Percentiles rank a stretch among this genome's conserved stretches.
Conservation (phyloP, 2,113 vertebrate species). For the Nesogale talazaci region DNA sequence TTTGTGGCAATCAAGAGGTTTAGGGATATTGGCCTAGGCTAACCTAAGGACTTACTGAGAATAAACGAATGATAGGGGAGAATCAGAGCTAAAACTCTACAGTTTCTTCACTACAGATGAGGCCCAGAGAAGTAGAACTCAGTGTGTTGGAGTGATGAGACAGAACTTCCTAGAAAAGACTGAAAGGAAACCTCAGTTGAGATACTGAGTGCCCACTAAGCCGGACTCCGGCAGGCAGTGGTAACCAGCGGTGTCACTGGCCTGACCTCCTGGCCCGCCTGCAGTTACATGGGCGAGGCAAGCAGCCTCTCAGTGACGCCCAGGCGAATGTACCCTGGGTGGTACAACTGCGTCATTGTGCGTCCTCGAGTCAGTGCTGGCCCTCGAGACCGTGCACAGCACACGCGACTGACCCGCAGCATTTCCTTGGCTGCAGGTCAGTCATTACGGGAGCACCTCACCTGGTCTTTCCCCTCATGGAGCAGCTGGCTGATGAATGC, state of each 20-base stretch:
- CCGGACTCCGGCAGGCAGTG: not conserved
- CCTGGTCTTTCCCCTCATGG: not conserved
- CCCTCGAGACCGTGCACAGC: not conserved
- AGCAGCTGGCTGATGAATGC: not conserved
- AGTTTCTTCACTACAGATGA: not conserved
- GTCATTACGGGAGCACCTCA: not conserved
- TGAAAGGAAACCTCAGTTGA: not conserved
- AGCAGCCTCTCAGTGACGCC: not conserved
- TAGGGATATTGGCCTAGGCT: not conserved
- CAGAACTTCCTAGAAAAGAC: not conserved
- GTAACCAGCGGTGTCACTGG: not conserved
- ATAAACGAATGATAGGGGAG: conserved; percentile 17
- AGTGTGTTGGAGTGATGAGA: not conserved
- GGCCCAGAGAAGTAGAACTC: not conserved
- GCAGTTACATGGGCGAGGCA: not conserved
- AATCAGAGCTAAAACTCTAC: not conserved
- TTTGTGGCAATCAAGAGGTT: too few species aligned
- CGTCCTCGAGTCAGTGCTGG: not conserved
- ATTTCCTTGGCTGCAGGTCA: not conserved
- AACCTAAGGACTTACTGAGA: conserved; percentile 51
- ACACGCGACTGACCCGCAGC: not conserved
- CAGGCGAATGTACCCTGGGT: not conserved
- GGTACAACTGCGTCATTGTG: not conserved
- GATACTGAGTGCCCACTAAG: not conserved
- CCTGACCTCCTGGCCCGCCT: not conserved